Evolutionary conservation across 2,888 invertebrate genomes (phyloP).

Genomic region (Crematogaster levior): DNA sequence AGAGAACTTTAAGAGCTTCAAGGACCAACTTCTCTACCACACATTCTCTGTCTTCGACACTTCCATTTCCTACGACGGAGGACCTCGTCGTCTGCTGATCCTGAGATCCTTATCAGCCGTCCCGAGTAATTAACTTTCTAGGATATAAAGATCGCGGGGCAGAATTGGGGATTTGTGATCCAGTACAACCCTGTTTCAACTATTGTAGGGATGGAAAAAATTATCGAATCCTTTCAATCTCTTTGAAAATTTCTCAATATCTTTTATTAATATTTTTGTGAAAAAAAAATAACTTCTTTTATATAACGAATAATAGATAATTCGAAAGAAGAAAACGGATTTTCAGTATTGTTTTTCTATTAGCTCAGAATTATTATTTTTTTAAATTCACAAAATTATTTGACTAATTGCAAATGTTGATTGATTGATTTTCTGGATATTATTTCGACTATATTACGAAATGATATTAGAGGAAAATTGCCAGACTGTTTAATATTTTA

Average conservation of each 20-base stretch:
- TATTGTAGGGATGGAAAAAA: background rate
- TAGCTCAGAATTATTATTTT: background rate
- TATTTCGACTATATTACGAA: background rate
- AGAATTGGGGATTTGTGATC: constrained; percentile 32
- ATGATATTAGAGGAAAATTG: constrained; percentile 13
- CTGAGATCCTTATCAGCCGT: constrained; percentile 67
- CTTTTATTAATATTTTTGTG: background rate
- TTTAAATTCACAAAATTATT: background rate
- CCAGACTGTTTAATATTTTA: constrained; percentile 47
- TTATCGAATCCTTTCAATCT: background rate
- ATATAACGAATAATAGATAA: background rate
- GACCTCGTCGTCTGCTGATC: constrained; percentile 25
- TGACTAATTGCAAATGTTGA: background rate
- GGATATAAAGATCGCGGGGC: constrained; percentile 67
- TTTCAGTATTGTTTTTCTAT: background rate
- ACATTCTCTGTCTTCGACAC: constrained; percentile 72
- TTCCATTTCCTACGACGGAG: constrained; percentile 59
- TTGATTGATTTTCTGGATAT: background rate
- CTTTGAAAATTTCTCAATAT: too few species aligned
- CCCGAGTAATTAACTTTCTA: constrained; percentile 73
- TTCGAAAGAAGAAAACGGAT: background rate
- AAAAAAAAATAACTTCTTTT: background rate
- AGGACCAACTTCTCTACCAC: constrained; percentile 39
- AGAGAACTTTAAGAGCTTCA: constrained; percentile 58
- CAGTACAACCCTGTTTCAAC: constrained; percentile 10